Conservation (phyloP, 2,113 vertebrate genomes). For the Rana temporaria region DNA sequence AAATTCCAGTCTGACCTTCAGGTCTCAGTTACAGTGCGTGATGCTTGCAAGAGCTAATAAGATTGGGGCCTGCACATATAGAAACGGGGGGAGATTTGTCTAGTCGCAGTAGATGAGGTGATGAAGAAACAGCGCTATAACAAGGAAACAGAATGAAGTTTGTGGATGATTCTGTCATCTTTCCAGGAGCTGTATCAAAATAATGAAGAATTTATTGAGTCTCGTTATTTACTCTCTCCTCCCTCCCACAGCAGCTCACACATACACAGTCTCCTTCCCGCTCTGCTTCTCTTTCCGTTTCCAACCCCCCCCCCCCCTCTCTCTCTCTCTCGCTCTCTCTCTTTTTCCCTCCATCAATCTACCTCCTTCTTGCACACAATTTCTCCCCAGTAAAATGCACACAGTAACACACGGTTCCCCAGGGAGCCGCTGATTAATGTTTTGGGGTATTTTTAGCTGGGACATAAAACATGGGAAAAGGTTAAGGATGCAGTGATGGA, state of each 20-base stretch:
- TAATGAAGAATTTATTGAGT: constrained; percentile 31
- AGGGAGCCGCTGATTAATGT: constrained; percentile 51
- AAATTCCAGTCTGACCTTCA: not conserved
- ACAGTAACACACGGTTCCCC: constrained; percentile 38
- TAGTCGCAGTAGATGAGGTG: not conserved
- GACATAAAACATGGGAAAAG: constrained; percentile 49
- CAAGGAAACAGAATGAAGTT: not conserved
- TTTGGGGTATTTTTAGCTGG: constrained; percentile 52
- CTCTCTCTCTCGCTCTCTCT: not conserved
- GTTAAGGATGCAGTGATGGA: constrained; percentile 42
- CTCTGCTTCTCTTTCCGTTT: not conserved
- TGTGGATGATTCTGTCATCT: constrained; percentile 19
- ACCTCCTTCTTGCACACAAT: constrained; percentile 40
- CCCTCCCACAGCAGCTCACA: not conserved
- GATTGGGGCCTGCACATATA: not conserved
- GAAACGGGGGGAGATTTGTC: not conserved
- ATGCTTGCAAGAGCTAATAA: not conserved
- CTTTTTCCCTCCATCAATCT: constrained; percentile 30
- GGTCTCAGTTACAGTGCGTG: not conserved
- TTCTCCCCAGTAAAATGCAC: constrained; percentile 44
- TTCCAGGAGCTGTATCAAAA: constrained; percentile 18
- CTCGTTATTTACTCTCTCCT: constrained; percentile 9
- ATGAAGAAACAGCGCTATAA: not conserved
- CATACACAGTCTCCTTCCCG: not conserved
- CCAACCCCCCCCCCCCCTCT: not conserved